Percentiles rank a stretch among this genome's conserved stretches.
Evolutionary conservation across 2,113 vertebrate genomes (phyloP).

Genomic region (Syngnathoides biaculeatus): DNA sequence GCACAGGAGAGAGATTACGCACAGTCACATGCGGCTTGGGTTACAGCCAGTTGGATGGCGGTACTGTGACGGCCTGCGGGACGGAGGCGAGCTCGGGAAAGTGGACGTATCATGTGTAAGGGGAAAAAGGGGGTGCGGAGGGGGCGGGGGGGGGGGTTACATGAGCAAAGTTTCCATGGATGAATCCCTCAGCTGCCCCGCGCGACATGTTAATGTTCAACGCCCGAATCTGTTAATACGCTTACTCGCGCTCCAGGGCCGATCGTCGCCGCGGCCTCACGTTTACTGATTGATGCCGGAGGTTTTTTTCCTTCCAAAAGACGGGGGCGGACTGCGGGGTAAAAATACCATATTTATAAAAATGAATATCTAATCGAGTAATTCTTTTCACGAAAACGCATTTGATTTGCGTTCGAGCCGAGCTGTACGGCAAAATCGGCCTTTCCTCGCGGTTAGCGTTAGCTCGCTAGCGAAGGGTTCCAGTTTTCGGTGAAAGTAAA

Average conservation of each 20-base stretch:
- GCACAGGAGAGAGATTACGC: conserved; percentile 51
- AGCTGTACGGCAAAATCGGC: too few species aligned
- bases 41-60: conserved; percentile 54
- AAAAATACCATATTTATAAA: too few species aligned
- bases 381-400: too few species aligned
- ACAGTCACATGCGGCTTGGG: conserved; percentile 42
- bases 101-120: conserved; percentile 25
- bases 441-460: too few species aligned
- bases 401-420: too few species aligned
- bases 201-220: conserved; percentile 55
- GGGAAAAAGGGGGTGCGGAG: not conserved
- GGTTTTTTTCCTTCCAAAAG: too few species aligned
- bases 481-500: too few species aligned
- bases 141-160: conserved; percentile 18
- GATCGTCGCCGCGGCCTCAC: not conserved
- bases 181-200: conserved; percentile 38
- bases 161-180: conserved; percentile 47
- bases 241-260: conserved; percentile 18
- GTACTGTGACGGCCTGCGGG: conserved; percentile 14
- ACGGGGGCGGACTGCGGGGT: too few species aligned
- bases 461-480: too few species aligned
- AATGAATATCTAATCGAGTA: too few species aligned
- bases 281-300: not conserved
- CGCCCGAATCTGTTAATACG: conserved; percentile 43
- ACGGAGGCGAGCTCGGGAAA: conserved; percentile 44